These are phyloP conservation scores for Apolygus lucorum DNA, from an alignment of 1,140 invertebrate species.

Conservation along the genomic window DNA sequence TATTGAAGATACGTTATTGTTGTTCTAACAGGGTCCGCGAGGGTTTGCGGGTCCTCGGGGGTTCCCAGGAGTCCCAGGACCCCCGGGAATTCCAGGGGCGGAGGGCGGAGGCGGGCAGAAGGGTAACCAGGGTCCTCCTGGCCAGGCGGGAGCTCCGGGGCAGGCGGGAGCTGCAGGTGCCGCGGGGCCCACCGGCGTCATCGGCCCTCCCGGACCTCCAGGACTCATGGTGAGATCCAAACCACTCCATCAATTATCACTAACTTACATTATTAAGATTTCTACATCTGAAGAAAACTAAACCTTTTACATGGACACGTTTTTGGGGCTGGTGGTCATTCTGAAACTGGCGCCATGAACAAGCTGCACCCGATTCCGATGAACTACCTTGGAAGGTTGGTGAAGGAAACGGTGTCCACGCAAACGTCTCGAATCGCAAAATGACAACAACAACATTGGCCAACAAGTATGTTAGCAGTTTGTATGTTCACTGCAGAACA, in stretches of 20 bases:
- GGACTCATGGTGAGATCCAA: slow-evolving; percentile 52
- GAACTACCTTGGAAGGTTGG: too few species aligned
- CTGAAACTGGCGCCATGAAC: neutral
- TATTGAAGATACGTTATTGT: too few species aligned
- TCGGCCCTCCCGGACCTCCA: slow-evolving; percentile 56
- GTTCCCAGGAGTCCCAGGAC: slow-evolving; percentile 64
- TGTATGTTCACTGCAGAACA: too few species aligned
- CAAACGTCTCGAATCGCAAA: too few species aligned
- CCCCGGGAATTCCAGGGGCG: slow-evolving; percentile 61
- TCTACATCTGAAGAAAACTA: neutral
- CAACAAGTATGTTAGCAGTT: too few species aligned
- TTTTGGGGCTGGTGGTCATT: neutral
- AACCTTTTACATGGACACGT: neutral
- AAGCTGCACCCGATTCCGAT: neutral
- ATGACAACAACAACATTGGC: slow-evolving; percentile 20
- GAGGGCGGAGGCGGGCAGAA: slow-evolving; percentile 64
- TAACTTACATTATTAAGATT: slow-evolving; percentile 3
- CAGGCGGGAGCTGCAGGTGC: slow-evolving; percentile 55
- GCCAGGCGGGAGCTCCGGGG: slow-evolving; percentile 58
- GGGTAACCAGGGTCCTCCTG: slow-evolving; percentile 58
- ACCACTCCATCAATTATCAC: neutral
- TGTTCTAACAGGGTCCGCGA: slow-evolving; percentile 70
- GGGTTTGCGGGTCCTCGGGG: slow-evolving; percentile 71
- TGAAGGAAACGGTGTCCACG: too few species aligned
- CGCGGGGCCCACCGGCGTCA: slow-evolving; percentile 53